Conservation (phyloP, 2,888 invertebrate species). For the Ellobium chinense region DNA sequence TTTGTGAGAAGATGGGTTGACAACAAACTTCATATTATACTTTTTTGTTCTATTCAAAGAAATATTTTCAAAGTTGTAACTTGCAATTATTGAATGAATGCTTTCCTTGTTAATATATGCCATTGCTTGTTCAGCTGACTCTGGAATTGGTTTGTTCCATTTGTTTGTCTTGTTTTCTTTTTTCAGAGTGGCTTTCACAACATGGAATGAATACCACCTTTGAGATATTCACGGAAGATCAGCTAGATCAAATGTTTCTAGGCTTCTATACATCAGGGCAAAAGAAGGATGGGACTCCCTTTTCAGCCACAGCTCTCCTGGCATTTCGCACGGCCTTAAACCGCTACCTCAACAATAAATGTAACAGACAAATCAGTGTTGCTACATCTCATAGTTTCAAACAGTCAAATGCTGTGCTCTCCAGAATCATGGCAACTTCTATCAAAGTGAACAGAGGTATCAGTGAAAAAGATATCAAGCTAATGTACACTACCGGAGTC, state of each 20-base stretch:
- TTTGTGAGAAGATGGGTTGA: too few species aligned
- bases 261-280: constrained; percentile 44
- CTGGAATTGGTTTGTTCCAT: too few species aligned
- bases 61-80: too few species aligned
- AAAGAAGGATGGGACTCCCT: constrained; percentile 43
- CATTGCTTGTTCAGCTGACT: too few species aligned
- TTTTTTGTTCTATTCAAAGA: too few species aligned
- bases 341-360: constrained; percentile 29
- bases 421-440: constrained; percentile 17
- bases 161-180: constrained; percentile 1
- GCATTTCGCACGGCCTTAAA: constrained; percentile 44
- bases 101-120: too few species aligned
- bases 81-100: too few species aligned
- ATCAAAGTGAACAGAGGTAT: constrained; percentile 32
- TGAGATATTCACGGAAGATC: constrained; percentile 38
- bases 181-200: constrained; percentile 40
- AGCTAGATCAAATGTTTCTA: constrained; percentile 35
- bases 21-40: too few species aligned
- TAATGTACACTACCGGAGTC: constrained; percentile 41
- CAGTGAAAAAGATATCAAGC: constrained; percentile 25
- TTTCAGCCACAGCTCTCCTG: constrained; percentile 43
- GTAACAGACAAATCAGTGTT: constrained; percentile 29
- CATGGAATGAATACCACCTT: constrained; percentile 42
- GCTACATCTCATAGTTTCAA: constrained; percentile 43
- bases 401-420: constrained; percentile 37